Evolutionary conservation across 2,888 invertebrate species (phyloP), one percentile per base, ranked within the genome.

Genomic region (Coremacera marginata): DNA sequence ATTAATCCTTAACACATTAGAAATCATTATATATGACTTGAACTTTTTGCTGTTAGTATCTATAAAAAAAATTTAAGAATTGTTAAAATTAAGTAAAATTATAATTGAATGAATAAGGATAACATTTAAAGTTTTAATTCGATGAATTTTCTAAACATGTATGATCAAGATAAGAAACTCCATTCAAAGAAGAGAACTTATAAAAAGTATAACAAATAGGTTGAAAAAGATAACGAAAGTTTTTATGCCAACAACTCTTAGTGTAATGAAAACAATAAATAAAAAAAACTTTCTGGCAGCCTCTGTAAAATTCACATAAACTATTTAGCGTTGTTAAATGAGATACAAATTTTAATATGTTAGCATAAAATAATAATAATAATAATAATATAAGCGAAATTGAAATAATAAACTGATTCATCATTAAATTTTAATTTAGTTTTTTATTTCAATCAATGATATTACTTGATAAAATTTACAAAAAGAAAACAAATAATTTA

Each of bases 321-420:
- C 78, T 80, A 77, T 79, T 78, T 79, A 80, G 78, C 76, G 77
- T 79, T 80, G 65, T 73, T 51, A 55, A 63, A 75, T 37, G 51
- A 55, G 31, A 31, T 65, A 62, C 44, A 60, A 52, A 57, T n/a
- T 51, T 51, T 68, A 55, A 75, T 52, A 65, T 63, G 49, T 63
- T n/a, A 31, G 44, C 27, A 63, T 72, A 37, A 51, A 72, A 62
- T 31, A 19, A 62, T 44, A 62, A 62, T 19, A 37, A 70, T 34
- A 55, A 68, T 63, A 76, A 49, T 51, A 52, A 68, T 5, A 34
- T 37, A 65, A 34, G 37, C 9, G n/a, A 68, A 67, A 16, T 37
- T 19, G 22, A 37, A 67, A 22, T 37, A 37, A 37, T 34, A 37
- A 44, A 67, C 16, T 19, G 57, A 67, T 34, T 34, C 22, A 51